Conservation (phyloP, 1,140 invertebrate genomes). For the Bilobella aurantiaca region DNA sequence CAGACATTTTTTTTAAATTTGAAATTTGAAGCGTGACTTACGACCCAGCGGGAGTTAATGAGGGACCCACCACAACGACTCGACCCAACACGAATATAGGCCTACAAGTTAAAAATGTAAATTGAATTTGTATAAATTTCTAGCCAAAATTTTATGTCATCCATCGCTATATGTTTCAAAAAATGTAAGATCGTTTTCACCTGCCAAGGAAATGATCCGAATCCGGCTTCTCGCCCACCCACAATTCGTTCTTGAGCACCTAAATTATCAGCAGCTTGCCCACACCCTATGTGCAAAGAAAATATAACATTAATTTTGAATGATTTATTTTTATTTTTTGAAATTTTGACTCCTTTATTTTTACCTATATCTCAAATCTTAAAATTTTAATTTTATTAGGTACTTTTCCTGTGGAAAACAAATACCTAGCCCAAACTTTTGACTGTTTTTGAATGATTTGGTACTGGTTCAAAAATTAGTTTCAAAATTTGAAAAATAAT, state of each 20-base stretch:
- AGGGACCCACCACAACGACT: conserved; percentile 87
- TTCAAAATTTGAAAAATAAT: no score
- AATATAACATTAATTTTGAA: background rate
- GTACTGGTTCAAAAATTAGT: conserved; percentile 1
- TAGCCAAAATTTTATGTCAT: no score
- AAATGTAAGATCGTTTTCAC: conserved; percentile 37
- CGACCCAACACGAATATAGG: conserved; percentile 83
- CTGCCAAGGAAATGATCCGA: conserved; percentile 91
- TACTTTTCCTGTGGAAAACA: no score
- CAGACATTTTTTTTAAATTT: background rate
- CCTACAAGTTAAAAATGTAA: conserved; percentile 50
- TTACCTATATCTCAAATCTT: no score
- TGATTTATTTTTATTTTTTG: no score
- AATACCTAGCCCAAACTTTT: no score
- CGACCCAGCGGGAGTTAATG: conserved; percentile 80
- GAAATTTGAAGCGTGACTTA: background rate
- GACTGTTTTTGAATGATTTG: no score
- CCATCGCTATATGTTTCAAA: background rate
- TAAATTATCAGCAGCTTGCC: conserved; percentile 62
- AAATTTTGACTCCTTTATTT: no score
- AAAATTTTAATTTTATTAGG: no score
- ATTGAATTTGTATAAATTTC: no score
- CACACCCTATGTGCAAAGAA: conserved; percentile 54
- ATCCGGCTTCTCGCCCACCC: conserved; percentile 64
- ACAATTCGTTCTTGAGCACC: conserved; percentile 80